phyloP scores from a whole-genome alignment of 2,888 invertebrate species.

The Macrophya alboannulata region DNA sequence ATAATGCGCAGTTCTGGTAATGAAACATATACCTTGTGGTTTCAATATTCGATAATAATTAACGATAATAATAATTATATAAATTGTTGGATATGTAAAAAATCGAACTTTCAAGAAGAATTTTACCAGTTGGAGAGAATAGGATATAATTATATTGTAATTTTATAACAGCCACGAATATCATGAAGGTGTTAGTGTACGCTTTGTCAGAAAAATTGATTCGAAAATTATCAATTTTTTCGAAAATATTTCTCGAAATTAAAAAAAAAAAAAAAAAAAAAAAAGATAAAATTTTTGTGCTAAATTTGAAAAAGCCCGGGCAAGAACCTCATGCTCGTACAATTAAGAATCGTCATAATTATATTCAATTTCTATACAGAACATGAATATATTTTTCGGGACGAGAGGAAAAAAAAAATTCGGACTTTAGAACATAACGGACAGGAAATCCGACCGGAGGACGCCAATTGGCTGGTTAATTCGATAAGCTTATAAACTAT shows the following conservation, averaged over 20 bases:
- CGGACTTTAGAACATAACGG: neutral
- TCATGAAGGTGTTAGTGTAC: neutral
- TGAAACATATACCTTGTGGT: neutral
- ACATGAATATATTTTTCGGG: neutral
- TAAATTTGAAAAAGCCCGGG: too few species aligned
- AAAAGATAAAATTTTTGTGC: too few species aligned
- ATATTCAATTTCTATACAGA: too few species aligned
- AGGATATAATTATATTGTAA: neutral
- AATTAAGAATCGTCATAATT: too few species aligned
- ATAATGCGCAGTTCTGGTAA: too few species aligned
- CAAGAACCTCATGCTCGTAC: too few species aligned
- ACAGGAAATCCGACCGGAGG: conserved; percentile 35
- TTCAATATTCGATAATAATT: neutral
- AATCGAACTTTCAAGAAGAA: neutral
- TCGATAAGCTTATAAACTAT: conserved; percentile 3
- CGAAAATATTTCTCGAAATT: neutral
- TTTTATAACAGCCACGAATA: neutral
- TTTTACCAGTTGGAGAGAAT: neutral
- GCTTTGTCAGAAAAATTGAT: too few species aligned
- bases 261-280: too few species aligned
- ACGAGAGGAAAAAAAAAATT: neutral
- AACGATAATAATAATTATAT: neutral
- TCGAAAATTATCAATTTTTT: neutral
- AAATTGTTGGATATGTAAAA: neutral
- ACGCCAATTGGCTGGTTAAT: neutral